A percentile compares a stretch with the other conserved stretches of the same genome.
These are phyloP conservation scores for Cotesia congregata DNA, from an alignment of 2,888 invertebrate species.

Conservation along the genomic window DNA sequence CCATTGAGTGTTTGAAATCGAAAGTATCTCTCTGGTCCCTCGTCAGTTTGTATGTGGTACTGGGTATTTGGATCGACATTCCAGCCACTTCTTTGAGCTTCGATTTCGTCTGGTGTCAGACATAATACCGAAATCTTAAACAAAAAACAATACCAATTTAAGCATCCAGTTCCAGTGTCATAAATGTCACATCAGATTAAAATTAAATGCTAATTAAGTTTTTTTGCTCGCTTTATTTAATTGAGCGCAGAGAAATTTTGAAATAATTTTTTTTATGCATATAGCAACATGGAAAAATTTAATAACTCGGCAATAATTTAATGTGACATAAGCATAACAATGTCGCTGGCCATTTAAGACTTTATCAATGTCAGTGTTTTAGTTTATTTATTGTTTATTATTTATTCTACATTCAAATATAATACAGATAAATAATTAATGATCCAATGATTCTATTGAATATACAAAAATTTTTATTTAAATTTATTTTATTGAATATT, in stretches of 20 bases:
- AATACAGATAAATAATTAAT: slow-evolving; percentile 2
- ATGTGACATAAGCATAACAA: background rate
- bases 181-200: background rate
- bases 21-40: slow-evolving; percentile 92
- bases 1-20: slow-evolving; percentile 90
- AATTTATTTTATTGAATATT: background rate
- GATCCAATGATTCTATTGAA: background rate
- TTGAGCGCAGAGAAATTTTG: background rate
- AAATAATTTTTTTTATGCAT: background rate
- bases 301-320: background rate
- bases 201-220: slow-evolving; percentile 3
- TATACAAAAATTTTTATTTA: background rate
- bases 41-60: slow-evolving; percentile 94
- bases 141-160: background rate
- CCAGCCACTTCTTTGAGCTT: slow-evolving; percentile 72
- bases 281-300: background rate
- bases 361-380: background rate
- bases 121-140: slow-evolving; percentile 63
- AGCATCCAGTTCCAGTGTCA: background rate
- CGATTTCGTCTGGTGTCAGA: slow-evolving; percentile 63
- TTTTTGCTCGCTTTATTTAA: background rate
- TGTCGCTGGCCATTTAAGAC: background rate
- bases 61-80: slow-evolving; percentile 78
- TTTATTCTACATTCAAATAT: background rate
- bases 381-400: background rate